Conservation (phyloP, 2,888 invertebrate species). For the Chelonus formosanus region DNA sequence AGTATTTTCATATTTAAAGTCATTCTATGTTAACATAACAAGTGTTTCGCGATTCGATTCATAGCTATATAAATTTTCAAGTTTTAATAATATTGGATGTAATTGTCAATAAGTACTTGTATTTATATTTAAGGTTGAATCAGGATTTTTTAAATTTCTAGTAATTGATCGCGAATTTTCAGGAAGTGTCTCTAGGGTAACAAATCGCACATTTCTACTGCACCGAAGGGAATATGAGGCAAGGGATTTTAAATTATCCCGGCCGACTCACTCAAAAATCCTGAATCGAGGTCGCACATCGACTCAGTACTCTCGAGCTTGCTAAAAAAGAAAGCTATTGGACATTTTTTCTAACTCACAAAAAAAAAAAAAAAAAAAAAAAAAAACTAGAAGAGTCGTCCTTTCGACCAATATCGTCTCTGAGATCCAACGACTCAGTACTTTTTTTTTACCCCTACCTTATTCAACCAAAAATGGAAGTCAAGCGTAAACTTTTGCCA, state of each 20-base stretch:
- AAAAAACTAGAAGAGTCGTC: conserved; percentile 17
- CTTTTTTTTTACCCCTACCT: conserved; percentile 17
- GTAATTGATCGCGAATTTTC: background rate
- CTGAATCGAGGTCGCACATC: conserved; percentile 39
- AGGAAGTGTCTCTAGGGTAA: background rate
- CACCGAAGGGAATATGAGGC: conserved; percentile 12
- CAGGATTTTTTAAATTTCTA: background rate
- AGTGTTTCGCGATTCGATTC: too few relatives aligned
- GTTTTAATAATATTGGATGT: background rate
- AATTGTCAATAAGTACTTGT: background rate
- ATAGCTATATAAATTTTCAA: background rate
- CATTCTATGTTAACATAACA: too few relatives aligned
- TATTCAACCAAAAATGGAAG: conserved; percentile 2
- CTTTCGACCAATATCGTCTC: conserved; percentile 21
- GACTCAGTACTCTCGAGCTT: conserved; percentile 38
- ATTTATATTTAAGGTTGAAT: too few relatives aligned
- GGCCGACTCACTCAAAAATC: conserved; percentile 30
- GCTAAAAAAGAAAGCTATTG: conserved; percentile 18
- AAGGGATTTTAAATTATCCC: conserved; percentile 34
- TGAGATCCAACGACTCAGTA: conserved; percentile 13
- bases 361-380: conserved; percentile 15
- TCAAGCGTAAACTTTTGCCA: conserved; percentile 31
- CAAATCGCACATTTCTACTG: conserved; percentile 13
- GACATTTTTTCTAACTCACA: conserved; percentile 25
- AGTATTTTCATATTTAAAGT: background rate